phyloP scores from a whole-genome alignment of 2,888 invertebrate species.

The Coelinius sp. region DNA sequence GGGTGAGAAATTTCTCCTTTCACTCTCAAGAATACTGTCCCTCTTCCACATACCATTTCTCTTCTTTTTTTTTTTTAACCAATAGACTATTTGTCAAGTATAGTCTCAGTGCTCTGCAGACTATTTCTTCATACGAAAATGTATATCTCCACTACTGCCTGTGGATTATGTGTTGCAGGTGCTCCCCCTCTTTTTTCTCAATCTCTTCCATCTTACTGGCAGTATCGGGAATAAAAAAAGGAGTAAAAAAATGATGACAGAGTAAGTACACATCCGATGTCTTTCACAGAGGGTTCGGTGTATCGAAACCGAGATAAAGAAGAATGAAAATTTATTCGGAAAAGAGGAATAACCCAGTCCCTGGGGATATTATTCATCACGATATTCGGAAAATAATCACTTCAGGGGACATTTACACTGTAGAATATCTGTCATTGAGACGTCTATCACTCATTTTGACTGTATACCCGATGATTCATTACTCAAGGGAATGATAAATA shows the following conservation, averaged over 20 bases:
- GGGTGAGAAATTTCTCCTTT: background rate
- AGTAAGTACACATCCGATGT: constrained; percentile 24
- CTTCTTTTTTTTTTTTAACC: background rate
- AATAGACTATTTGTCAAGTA: constrained; percentile 15
- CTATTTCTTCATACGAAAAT: background rate
- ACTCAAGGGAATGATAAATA: background rate
- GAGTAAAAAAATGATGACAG: constrained; percentile 28
- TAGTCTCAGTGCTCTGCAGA: background rate
- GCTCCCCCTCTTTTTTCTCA: background rate
- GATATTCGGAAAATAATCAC: background rate
- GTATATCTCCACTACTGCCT: background rate
- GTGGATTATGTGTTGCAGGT: background rate
- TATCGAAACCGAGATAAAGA: constrained; percentile 33
- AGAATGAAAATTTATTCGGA: background rate
- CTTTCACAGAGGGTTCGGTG: constrained; percentile 30
- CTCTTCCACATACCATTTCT: background rate
- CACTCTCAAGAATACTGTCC: background rate
- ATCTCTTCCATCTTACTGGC: background rate
- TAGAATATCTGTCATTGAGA: background rate
- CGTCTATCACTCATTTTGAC: background rate
- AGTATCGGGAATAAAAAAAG: constrained; percentile 5
- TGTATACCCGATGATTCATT: background rate
- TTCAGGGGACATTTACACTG: background rate
- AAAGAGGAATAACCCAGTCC: background rate
- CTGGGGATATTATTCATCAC: background rate